Base-by-base conservation (phyloP, 2,113 vertebrate species). In the Zapornia atra region DNA sequence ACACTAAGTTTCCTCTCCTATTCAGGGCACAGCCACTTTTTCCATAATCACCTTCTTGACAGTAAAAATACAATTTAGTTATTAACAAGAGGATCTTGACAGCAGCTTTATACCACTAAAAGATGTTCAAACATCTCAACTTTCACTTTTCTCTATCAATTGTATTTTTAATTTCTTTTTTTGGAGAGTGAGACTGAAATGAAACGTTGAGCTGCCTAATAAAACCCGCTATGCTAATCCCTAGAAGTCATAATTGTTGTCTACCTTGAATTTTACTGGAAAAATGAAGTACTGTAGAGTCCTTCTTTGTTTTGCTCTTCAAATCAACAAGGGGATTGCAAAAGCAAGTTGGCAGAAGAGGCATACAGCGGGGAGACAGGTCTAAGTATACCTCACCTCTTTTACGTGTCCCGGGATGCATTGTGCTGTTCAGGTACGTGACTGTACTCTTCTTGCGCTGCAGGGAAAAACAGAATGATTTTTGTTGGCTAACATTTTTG, bases 371-470 rank as follows among this genome's bases (percentile, higher is more conserved):
- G 82, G 36, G 28, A 88, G 86, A 90, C 38, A 75, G 48, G 40
- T 44, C 28, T 81, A 65, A 84, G 44, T 82, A 40, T 96, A 94
- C 97, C 98, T 97, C 97, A 99, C 99, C 99, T 99, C 99, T 98
- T 98, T 99, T 99, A 95, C 99, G 98, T 93, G 99, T 99, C 91
- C 99, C 99, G 20, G 99, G 99, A 98, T 99, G 99, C 97, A 99
- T 98, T 94, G 99, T 99, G 97, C 99, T 99, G 98, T 99, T 99
- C 98, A 99, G 98, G 97, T 99, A 99, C 17, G 99, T 99, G 97
- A 99, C 99, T 17, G 99, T 98, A 59, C 98, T 99, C 98, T 99
- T 99, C 98, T 99, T 99, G 95, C 99, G 99, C 99, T 99, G 98
- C 72, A 97, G 96, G 93, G 75, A 95, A 96, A 68, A 92, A 86